phyloP scores from a whole-genome alignment of 1,140 invertebrate genomes.

The Eurosta solidaginis region DNA sequence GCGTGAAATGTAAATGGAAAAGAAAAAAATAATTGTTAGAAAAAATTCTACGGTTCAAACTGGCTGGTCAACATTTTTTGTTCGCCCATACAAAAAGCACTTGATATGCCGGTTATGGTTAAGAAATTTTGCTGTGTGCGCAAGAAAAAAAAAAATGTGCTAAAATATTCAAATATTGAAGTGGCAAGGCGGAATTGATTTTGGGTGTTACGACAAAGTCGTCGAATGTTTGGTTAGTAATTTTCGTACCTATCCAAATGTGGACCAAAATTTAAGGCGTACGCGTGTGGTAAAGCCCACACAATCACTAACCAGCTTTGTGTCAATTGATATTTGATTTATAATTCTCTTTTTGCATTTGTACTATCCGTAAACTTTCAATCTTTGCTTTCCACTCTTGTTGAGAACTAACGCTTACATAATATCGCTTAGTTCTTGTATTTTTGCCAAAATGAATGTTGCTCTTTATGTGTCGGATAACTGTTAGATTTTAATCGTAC shows the following conservation, averaged over 20 bases:
- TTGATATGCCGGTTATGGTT: not conserved
- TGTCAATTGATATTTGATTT: not conserved
- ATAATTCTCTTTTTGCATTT: not conserved
- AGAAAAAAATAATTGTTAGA: not conserved
- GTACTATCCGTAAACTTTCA: not conserved
- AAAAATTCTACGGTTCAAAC: too few species aligned
- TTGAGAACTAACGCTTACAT: not conserved
- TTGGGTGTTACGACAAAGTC: conserved; percentile 55
- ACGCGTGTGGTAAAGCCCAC: not conserved
- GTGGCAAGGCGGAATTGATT: conserved; percentile 17
- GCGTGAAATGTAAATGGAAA: not conserved
- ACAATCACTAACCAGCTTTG: not conserved
- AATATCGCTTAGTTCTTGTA: not conserved
- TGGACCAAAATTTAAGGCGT: not conserved
- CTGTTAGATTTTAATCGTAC: not conserved
- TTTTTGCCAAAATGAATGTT: not conserved
- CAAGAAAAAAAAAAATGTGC: not conserved
- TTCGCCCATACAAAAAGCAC: not conserved
- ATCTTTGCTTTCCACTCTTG: not conserved
- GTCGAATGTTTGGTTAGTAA: conserved; percentile 40
- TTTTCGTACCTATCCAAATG: too few species aligned
- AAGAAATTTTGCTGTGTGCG: too few species aligned
- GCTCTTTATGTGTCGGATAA: not conserved
- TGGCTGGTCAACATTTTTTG: not conserved
- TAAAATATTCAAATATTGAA: too few species aligned